Base-by-base conservation (phyloP, 2,113 vertebrate genomes). In the Caranx melampygus region DNA sequence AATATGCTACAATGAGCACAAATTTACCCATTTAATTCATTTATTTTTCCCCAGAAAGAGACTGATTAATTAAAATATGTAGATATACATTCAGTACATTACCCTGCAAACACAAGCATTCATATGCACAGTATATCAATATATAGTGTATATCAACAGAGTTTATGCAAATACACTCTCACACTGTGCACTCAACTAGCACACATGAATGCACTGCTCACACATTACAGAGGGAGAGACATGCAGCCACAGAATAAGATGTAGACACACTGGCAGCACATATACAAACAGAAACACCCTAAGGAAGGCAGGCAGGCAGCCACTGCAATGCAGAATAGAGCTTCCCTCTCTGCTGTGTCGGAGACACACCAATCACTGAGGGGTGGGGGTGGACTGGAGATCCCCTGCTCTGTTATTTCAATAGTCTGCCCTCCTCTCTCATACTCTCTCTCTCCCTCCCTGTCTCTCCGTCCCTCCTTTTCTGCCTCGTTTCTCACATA, bases 321-420 rank as follows among this genome's bases (percentile, higher is more conserved):
- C 78, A 82, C 93, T 93, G 93, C 93, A 93, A 88, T 93, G 92
- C 91, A 93, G 92, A 71, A 77, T 71, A 57, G 85, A 84, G 79
- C 84, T 81, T 87, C 71, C 79, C 83, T 59, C 79, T 62, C 47
- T 4, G 26, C 59, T 87, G 81, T 80, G 81, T 83, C 77, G 76
- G 74, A 82, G 85, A 89, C 70, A 78, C 79, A 86, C 83, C 81
- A 91, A 82, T 90, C 75, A 83, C 60, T 64, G 72, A 86, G 64
- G 26, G 52, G 79, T 40, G 59, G 76, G 81, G 79, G 74, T 34
- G 75, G 83, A 88, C 57, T 73, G 74, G 87, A 83, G 81, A 86
- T 79, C 61, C 75, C 65, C 72, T 20, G 26, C 40, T 57, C 49
- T 63, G 31, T 79, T 73, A 52, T 85, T 71, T 68, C 59, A 57